Base-by-base conservation (phyloP, 1,140 invertebrate species). In the Venturia canescens region DNA sequence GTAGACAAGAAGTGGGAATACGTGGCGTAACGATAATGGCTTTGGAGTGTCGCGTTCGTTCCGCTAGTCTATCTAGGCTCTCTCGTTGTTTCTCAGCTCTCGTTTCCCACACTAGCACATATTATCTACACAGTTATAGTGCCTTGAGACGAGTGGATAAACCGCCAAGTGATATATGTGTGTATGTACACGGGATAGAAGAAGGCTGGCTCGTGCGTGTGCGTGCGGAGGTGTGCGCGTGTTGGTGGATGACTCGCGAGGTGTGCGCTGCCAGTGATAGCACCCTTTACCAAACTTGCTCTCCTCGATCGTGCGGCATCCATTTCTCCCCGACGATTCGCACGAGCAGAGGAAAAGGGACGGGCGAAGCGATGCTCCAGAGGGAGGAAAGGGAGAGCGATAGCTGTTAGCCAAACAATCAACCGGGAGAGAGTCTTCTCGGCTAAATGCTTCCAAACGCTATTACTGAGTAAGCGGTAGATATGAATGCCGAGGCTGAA, bases 11-110 rank as follows among this genome's bases (percentile, higher is more conserved):
- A 48, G 70, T 44, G 70, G 50, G 16, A 75, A 75, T 48, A 57
- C 72, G 63, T 71, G 77, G 44, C 79, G 86, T 87, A 87, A 88
- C 87, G 86, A 86, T 89, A 90, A 90, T 90, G 87, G 87, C 84
- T 87, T 87, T 88, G 80, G 86, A 89, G 85, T 60, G 87, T 88
- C 84, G 85, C 85, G 86, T 29, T 84, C 88, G 72, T 82, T 66
- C 71, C 81, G 70, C 84, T 76, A 80, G 76, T 79, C 79, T 82
- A 38, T 70, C 69, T 80, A 53, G 76, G 53, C 75, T 74, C 44
- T 57, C 50, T 57, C 72, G 48, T 75, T 75, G 70, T 79, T 78
- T 79, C 78, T 79, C 78, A 82, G 81, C 78, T 79, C 79, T 79
- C 79, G 72, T 75, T 34, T 75, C 48, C 23, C 27, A n/a, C 21